Conservation (phyloP, 2,888 invertebrate species). For the Conchocele bisecta region DNA sequence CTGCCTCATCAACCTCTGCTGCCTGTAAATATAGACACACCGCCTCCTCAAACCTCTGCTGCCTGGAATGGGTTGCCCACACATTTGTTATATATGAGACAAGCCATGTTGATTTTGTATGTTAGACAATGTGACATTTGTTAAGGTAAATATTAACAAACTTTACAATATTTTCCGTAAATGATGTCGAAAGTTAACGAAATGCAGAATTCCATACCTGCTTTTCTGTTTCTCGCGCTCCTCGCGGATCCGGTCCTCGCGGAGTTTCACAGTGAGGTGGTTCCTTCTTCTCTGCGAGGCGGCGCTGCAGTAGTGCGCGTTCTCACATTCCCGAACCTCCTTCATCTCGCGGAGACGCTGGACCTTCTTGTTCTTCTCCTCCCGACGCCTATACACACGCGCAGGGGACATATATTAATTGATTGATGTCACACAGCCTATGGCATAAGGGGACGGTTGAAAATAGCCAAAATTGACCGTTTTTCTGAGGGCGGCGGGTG, state of each 20-base stretch:
- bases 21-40: slow-evolving; percentile 37
- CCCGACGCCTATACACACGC: slow-evolving; percentile 57
- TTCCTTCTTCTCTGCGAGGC: slow-evolving; percentile 61
- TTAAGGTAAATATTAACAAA: too few relatives aligned
- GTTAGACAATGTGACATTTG: too few relatives aligned
- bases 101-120: too few relatives aligned
- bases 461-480: too few relatives aligned
- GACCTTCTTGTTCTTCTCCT: slow-evolving; percentile 68
- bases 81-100: too few relatives aligned
- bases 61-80: too few relatives aligned
- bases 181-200: neutral
- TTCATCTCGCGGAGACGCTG: slow-evolving; percentile 55
- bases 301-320: slow-evolving; percentile 53
- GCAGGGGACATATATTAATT: neutral
- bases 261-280: slow-evolving; percentile 56
- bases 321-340: slow-evolving; percentile 50
- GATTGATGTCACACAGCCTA: neutral
- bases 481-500: too few relatives aligned
- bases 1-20: slow-evolving; percentile 71
- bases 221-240: slow-evolving; percentile 60
- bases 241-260: slow-evolving; percentile 60
- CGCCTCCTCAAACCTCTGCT: too few relatives aligned
- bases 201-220: slow-evolving; percentile 24
- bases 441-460: too few relatives aligned
- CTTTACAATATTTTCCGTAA: too few relatives aligned